Percentiles rank a stretch among this genome's conserved stretches.
These are phyloP conservation scores for Helobdella robusta DNA, from an alignment of 2,888 invertebrate species.

Conservation along the genomic window DNA sequence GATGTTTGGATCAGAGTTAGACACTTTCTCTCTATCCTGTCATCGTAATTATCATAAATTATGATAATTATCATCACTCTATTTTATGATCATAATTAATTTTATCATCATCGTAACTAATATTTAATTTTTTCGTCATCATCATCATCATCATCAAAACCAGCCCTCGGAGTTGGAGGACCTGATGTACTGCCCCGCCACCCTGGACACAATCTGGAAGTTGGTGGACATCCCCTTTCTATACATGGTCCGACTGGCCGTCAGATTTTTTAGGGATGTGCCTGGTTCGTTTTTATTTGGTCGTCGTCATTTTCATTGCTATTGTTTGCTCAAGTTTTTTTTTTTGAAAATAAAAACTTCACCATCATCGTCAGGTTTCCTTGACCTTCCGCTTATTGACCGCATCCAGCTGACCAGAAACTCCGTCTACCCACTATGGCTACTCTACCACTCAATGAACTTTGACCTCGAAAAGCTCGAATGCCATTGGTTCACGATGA, in stretches of 20 bases:
- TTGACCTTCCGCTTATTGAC: constrained; percentile 39
- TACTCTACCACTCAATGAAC: constrained; percentile 39
- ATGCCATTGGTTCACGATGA: constrained; percentile 32
- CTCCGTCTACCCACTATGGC: constrained; percentile 42
- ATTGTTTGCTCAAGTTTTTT: not conserved
- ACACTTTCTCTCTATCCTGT: too few relatives aligned
- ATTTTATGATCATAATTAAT: too few relatives aligned
- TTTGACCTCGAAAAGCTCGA: constrained; percentile 39
- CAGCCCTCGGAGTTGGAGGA: constrained; percentile 30
- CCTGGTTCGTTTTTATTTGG: too few relatives aligned
- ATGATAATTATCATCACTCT: too few relatives aligned
- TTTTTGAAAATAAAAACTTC: not conserved
- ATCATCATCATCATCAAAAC: not conserved
- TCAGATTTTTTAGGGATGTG: constrained; percentile 43
- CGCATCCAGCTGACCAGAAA: constrained; percentile 41
- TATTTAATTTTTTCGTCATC: constrained; percentile 1
- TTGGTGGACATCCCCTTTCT: constrained; percentile 30
- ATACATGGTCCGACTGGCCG: constrained; percentile 39
- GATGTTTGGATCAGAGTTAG: constrained; percentile 29
- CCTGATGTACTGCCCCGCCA: constrained; percentile 25
- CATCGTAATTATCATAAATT: too few relatives aligned
- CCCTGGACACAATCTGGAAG: constrained; percentile 31
- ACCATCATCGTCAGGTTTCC: constrained; percentile 39
- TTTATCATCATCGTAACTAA: too few relatives aligned
- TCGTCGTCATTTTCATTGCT: not conserved